Evolutionary conservation across 2,888 invertebrate species (phyloP).

Genomic region (Cantharis rufa): DNA sequence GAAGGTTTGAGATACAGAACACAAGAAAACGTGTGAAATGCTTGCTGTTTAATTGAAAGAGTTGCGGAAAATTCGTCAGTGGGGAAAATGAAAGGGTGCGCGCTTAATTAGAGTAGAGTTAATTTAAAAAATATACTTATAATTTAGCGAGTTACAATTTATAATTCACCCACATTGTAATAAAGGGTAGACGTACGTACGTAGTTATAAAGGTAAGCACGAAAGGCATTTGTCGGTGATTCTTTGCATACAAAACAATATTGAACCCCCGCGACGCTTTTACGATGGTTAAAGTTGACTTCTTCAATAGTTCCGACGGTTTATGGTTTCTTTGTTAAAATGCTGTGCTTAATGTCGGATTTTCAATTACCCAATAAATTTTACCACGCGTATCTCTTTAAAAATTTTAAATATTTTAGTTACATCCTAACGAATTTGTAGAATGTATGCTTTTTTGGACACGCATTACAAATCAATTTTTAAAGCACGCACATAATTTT

Average conservation of each 20-base stretch:
- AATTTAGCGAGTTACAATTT: conserved; percentile 14
- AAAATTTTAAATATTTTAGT: conserved; percentile 33
- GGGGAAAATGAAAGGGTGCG: background rate
- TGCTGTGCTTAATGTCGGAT: conserved; percentile 39
- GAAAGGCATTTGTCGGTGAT: conserved; percentile 40
- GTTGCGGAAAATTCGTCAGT: background rate
- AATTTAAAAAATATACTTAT: background rate
- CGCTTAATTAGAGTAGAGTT: background rate
- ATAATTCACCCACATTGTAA: conserved; percentile 3
- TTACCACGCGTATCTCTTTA: conserved; percentile 24
- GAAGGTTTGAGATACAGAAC: background rate
- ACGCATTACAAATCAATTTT: background rate
- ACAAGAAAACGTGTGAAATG: background rate
- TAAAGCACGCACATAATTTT: background rate
- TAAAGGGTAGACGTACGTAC: conserved; percentile 10
- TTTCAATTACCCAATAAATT: conserved; percentile 45
- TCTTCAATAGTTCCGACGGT: conserved; percentile 44
- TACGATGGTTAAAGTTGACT: conserved; percentile 40
- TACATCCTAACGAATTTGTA: conserved; percentile 25
- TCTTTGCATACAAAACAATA: conserved; percentile 48
- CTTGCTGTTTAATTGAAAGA: background rate
- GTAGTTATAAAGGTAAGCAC: conserved; percentile 9
- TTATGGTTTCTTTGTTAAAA: conserved; percentile 43
- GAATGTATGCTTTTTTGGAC: conserved; percentile 7
- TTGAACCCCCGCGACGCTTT: conserved; percentile 45